phyloP scores from a whole-genome alignment of 1,140 invertebrate species.

The Sminthurides bifidus region DNA sequence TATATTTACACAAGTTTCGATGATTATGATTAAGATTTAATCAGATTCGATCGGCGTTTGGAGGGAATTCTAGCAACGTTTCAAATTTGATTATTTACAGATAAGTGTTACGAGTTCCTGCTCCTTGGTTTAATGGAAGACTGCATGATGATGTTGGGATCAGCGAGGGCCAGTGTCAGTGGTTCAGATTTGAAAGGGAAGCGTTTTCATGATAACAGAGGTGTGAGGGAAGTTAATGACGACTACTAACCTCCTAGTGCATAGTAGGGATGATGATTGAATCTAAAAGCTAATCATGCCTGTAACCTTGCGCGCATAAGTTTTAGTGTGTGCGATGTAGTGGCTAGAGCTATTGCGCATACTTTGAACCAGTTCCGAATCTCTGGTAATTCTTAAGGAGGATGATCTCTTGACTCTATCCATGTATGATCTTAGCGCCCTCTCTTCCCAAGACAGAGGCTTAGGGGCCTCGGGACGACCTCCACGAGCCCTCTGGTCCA shows the following conservation, averaged over 20 bases:
- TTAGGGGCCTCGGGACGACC: constrained; percentile 15
- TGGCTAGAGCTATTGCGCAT: constrained; percentile 23
- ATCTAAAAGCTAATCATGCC: constrained; percentile 9
- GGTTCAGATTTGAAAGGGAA: no score
- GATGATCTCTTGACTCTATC: not conserved
- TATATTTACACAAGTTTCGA: no score
- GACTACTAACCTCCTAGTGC: not conserved
- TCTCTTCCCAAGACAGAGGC: constrained; percentile 29
- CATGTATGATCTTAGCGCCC: constrained; percentile 19
- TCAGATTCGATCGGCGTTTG: no score
- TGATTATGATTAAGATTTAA: no score
- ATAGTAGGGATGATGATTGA: not conserved
- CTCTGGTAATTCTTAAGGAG: constrained; percentile 4
- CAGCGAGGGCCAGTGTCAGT: no score
- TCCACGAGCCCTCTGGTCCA: constrained; percentile 23
- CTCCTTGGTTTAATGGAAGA: no score
- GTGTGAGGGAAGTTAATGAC: no score
- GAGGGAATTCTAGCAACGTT: no score
- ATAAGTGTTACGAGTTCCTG: no score
- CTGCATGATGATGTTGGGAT: no score
- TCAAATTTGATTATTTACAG: no score
- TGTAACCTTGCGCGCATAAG: constrained; percentile 29
- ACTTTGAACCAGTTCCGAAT: constrained; percentile 26
- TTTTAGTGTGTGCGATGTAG: constrained; percentile 29
- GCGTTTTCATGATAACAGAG: no score